A percentile compares a stretch with the other conserved stretches of the same genome.
Conservation (phyloP, 2,113 vertebrate species). For the Thermophis baileyi region DNA sequence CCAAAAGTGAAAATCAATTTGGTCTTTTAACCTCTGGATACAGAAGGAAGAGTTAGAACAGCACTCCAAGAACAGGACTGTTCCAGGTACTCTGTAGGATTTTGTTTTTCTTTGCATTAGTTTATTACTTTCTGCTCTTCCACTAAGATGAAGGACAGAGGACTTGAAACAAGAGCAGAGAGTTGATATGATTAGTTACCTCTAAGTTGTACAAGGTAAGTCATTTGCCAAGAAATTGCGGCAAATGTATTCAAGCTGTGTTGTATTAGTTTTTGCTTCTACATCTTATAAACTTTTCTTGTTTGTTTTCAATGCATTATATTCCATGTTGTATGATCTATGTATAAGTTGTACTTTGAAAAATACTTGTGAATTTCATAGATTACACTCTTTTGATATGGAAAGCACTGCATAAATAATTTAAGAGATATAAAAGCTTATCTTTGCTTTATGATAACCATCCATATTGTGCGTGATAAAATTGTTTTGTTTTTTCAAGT, state of each 20-base stretch:
- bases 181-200: not conserved
- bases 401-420: not conserved
- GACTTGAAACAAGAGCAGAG: not conserved
- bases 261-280: not conserved
- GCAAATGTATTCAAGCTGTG: not conserved
- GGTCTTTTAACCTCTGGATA: not conserved
- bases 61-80: not conserved
- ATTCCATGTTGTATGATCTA: not conserved
- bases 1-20: not conserved
- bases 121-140: not conserved
- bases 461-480: not conserved
- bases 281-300: not conserved
- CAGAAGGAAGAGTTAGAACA: not conserved
- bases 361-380: not conserved
- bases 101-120: not conserved
- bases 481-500: not conserved
- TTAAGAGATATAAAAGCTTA: not conserved
- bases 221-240: not conserved
- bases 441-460: not conserved
- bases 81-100: not conserved
- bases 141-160: not conserved
- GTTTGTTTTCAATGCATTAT: not conserved
- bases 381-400: not conserved
- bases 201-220: not conserved
- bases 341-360: not conserved